These are phyloP conservation scores for Callorhinus ursinus DNA, from an alignment of 2,113 vertebrate species.

Conservation along the genomic window DNA sequence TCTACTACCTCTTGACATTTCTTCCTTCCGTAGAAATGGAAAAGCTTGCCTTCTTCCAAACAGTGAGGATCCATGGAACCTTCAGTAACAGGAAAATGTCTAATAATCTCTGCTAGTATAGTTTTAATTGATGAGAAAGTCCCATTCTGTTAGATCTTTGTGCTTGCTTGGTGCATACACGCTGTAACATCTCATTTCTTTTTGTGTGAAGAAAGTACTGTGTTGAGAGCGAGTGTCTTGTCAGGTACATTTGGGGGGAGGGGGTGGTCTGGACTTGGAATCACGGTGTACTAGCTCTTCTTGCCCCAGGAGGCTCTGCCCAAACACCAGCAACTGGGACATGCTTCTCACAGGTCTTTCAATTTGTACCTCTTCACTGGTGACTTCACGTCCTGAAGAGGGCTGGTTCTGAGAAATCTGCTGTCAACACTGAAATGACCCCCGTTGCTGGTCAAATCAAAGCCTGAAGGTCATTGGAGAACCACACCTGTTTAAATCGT, in stretches of 20 bases:
- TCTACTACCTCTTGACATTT: neutral
- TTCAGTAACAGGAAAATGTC: neutral
- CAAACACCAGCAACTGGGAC: neutral
- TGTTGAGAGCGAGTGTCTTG: neutral
- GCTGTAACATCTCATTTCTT: neutral
- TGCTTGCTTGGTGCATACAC: neutral
- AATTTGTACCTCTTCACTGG: neutral
- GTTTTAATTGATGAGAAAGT: neutral
- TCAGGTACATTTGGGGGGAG: rapidly evolving
- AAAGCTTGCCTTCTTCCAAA: neutral
- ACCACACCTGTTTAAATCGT: rapidly evolving
- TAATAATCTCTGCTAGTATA: neutral
- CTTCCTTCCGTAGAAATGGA: neutral
- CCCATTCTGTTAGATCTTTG: neutral
- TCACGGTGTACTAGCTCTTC: neutral
- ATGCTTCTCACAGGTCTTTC: neutral
- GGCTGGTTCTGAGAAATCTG: neutral
- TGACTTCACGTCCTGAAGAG: neutral
- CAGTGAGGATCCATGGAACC: neutral
- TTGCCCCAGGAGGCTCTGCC: neutral
- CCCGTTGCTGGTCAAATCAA: neutral
- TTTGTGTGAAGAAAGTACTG: neutral
- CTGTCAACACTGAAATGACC: neutral
- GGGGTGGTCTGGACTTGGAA: neutral
- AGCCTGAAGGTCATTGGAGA: neutral